phyloP scores from a whole-genome alignment of 1,140 invertebrate species.

The Lepidurus apus region DNA sequence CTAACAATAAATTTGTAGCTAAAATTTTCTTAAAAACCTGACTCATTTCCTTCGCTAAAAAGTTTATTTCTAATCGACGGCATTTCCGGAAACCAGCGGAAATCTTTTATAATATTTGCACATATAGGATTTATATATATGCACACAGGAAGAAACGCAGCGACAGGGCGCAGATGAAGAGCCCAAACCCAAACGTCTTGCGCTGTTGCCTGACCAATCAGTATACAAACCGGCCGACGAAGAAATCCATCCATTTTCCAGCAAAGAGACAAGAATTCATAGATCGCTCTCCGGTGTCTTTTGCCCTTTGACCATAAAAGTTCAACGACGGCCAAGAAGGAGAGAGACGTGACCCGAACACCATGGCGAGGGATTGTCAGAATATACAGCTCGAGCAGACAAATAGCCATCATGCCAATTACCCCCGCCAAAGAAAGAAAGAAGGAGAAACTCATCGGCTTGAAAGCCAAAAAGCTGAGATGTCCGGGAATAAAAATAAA shows the following conservation, averaged over 20 bases:
- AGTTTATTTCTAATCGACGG: too few species aligned
- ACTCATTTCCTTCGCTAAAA: too few species aligned
- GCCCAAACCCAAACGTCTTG: neutral
- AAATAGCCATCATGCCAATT: constrained; percentile 19
- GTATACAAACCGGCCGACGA: neutral
- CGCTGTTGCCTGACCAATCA: neutral
- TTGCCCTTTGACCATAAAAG: neutral
- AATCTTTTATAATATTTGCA: too few species aligned
- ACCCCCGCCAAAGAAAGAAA: neutral
- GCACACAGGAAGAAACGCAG: neutral
- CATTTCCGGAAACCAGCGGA: too few species aligned
- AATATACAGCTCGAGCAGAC: neutral
- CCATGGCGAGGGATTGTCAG: neutral
- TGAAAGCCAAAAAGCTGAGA: constrained; percentile 16
- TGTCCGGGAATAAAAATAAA: neutral
- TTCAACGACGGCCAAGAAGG: neutral
- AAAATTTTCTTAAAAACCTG: too few species aligned
- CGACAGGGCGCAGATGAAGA: neutral
- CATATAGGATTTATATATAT: too few species aligned
- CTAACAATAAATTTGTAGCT: too few species aligned
- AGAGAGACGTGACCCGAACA: constrained; percentile 12
- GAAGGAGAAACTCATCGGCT: constrained; percentile 1
- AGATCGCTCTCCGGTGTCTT: neutral
- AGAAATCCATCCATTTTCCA: neutral
- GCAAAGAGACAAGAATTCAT: neutral